Evolutionary conservation across 2,797 vertebrate species (phyloP).

Genomic region (Ambastaia sidthimunki): DNA sequence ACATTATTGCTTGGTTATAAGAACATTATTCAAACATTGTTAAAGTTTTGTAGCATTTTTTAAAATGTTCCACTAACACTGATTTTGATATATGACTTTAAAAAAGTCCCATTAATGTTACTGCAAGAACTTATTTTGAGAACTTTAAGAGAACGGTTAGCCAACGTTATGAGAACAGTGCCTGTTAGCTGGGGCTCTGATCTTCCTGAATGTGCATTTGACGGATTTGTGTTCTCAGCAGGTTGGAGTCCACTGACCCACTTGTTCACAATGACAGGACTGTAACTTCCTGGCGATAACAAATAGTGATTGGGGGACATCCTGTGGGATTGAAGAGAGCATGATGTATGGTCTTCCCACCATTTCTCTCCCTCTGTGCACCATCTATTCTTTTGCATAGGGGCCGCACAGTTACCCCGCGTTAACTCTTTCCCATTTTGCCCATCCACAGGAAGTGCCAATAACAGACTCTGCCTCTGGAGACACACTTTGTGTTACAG

Average conservation of each 20-base stretch:
- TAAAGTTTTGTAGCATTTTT: too few species aligned
- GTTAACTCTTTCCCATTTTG: constrained; percentile 44
- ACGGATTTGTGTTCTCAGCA: constrained; percentile 27
- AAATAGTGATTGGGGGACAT: constrained; percentile 29
- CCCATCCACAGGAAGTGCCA: constrained; percentile 51
- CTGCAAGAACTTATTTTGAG: too few species aligned
- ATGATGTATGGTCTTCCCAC: constrained; percentile 38
- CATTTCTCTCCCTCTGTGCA: constrained; percentile 25
- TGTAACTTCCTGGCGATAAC: constrained; percentile 43
- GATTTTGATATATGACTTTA: too few species aligned
- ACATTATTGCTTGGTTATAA: too few species aligned
- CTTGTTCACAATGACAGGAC: constrained; percentile 48
- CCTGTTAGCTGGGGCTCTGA: too few species aligned
- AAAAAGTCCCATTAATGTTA: too few species aligned
- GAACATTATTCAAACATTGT: too few species aligned
- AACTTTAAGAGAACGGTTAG: too few species aligned
- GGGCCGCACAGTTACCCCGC: constrained; percentile 33
- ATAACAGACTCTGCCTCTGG: constrained; percentile 55
- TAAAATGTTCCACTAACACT: too few species aligned
- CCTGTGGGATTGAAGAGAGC: constrained; percentile 41
- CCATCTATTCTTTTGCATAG: constrained; percentile 43
- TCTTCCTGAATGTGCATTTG: background rate
- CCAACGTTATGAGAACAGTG: too few species aligned
- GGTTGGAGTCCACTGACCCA: constrained; percentile 42
- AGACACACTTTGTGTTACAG: constrained; percentile 30